These are phyloP conservation scores for Colius striatus DNA, from an alignment of 2,113 vertebrate species.

Conservation along the genomic window DNA sequence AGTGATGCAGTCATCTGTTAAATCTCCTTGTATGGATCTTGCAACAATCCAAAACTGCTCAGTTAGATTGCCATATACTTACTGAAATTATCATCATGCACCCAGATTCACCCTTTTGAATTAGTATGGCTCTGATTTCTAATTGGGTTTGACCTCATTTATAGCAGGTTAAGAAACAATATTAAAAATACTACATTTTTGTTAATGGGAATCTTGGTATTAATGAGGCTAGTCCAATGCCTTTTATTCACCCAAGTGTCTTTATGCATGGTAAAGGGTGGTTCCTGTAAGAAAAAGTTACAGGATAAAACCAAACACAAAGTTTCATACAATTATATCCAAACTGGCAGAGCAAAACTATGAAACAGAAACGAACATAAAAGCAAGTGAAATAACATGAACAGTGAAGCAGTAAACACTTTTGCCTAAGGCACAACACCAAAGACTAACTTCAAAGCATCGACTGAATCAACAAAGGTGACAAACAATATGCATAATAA, in stretches of 20 bases:
- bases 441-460: constrained; percentile 52
- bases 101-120: not conserved
- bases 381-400: constrained; percentile 29
- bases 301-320: not conserved
- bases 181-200: not conserved
- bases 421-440: constrained; percentile 25
- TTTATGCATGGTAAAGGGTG: not conserved
- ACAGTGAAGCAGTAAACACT: constrained; percentile 8
- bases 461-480: constrained; percentile 15
- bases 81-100: not conserved
- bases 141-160: not conserved
- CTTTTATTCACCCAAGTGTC: not conserved
- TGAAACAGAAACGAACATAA: not conserved
- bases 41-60: not conserved
- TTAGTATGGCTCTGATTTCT: not conserved
- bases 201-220: not conserved
- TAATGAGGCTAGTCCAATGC: not conserved
- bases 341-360: not conserved
- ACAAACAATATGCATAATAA: constrained; percentile 33
- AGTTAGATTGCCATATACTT: rapidly evolving
- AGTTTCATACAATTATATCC: not conserved
- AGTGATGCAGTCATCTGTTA: not conserved
- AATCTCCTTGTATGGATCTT: not conserved
- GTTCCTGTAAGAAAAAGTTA: not conserved
- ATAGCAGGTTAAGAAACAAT: not conserved